These are phyloP conservation scores for Erebia palarica DNA, from an alignment of 2,888 invertebrate genomes.

Conservation along the genomic window DNA sequence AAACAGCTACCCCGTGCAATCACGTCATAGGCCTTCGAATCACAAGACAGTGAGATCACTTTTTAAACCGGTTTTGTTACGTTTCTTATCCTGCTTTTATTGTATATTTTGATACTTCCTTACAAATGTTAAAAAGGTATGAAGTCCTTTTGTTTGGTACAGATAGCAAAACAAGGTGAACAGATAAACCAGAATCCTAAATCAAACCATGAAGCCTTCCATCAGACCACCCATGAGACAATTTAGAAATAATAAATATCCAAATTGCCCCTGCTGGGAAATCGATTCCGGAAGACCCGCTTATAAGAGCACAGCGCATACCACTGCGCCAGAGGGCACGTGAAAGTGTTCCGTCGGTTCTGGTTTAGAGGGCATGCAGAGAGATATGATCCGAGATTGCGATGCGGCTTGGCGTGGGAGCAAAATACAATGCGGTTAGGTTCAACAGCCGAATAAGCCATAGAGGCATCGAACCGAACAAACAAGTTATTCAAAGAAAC, in stretches of 20 bases:
- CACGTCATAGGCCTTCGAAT: conserved; percentile 47
- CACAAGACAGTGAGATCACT: conserved; percentile 70
- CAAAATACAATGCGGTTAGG: conserved; percentile 61
- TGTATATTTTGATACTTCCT: conserved; percentile 7
- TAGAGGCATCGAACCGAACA: conserved; percentile 42
- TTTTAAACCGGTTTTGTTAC: conserved; percentile 61
- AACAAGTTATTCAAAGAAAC: conserved; percentile 42
- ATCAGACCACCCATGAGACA: too few species aligned
- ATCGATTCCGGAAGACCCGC: too few species aligned
- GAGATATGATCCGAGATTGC: conserved; percentile 49
- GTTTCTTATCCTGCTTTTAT: conserved; percentile 34
- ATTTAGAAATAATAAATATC: too few species aligned
- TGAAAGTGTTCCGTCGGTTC: conserved; percentile 26
- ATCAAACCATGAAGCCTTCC: too few species aligned
- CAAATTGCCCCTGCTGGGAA: too few species aligned
- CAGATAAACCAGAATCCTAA: too few species aligned
- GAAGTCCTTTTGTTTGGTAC: too few species aligned
- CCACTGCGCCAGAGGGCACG: conserved; percentile 4
- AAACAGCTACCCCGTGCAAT: conserved; percentile 35
- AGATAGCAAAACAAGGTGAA: too few species aligned
- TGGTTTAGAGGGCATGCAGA: conserved; percentile 41
- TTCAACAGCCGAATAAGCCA: conserved; percentile 67
- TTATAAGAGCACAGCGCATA: too few species aligned
- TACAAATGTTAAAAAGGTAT: neutral
- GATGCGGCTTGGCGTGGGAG: conserved; percentile 57